phyloP scores from a whole-genome alignment of 2,113 vertebrate species.

The Pteropus alecto region DNA sequence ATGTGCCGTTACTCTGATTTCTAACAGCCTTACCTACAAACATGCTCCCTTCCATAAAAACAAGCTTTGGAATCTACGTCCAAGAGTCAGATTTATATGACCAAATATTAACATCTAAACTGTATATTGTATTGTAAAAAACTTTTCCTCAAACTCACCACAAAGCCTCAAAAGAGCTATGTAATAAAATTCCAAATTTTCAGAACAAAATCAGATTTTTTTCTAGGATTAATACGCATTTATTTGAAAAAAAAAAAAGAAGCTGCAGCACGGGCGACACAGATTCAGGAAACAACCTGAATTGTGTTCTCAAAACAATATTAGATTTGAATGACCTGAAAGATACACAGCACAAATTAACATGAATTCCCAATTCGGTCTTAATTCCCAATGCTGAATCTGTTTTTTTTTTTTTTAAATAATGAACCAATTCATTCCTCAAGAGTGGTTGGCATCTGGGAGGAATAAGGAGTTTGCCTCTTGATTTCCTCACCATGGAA shows the following conservation, averaged over 20 bases:
- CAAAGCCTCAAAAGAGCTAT: background rate
- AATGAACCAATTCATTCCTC: background rate
- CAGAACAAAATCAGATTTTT: background rate
- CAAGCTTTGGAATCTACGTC: background rate
- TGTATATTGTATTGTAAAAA: background rate
- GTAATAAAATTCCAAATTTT: background rate
- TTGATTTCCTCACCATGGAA: background rate
- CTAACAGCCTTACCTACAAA: background rate
- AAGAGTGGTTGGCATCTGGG: constrained; percentile 44
- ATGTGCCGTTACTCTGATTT: background rate
- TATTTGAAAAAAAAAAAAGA: too few relatives aligned
- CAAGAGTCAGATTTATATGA: background rate
- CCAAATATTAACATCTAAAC: background rate
- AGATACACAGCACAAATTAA: background rate
- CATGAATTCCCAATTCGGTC: background rate
- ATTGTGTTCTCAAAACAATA: background rate
- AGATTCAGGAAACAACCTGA: too few relatives aligned
- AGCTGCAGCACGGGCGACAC: too few relatives aligned
- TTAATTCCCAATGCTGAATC: background rate
- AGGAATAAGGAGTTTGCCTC: constrained; percentile 47
- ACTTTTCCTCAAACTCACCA: background rate
- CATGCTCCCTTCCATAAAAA: background rate
- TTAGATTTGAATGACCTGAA: background rate
- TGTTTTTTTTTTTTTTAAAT: background rate
- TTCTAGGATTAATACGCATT: too few relatives aligned